These are phyloP conservation scores for Xiphorhynchus erythropygius DNA, from an alignment of 2,797 vertebrate genomes.

Conservation along the genomic window DNA sequence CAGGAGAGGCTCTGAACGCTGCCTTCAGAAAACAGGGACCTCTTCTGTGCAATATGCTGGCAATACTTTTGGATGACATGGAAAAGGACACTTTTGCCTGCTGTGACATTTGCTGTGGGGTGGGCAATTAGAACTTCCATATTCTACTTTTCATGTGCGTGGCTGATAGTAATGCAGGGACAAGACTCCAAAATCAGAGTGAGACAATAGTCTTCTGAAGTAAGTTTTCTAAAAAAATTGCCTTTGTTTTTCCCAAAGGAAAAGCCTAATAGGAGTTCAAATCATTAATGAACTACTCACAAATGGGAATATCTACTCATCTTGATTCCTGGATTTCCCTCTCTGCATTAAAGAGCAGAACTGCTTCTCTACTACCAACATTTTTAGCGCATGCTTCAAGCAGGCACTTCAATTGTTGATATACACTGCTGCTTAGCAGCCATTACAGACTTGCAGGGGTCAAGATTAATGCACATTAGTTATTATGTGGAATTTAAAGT, in stretches of 20 bases:
- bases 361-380: not conserved
- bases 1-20: not conserved
- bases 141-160: not conserved
- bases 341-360: not conserved
- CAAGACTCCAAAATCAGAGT: not conserved
- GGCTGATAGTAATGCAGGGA: not conserved
- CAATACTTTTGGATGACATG: not conserved
- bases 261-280: not conserved
- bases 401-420: not conserved
- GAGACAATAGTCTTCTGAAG: not conserved
- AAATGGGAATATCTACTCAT: not conserved
- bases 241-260: not conserved
- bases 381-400: not conserved
- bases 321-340: not conserved
- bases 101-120: not conserved
- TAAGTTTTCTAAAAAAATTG: not conserved
- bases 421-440: not conserved
- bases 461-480: constrained; percentile 14
- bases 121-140: not conserved
- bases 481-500: not conserved
- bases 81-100: not conserved
- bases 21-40: not conserved
- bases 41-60: accelerated
- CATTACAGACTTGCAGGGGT: not conserved
- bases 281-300: not conserved